A percentile compares a stretch with the other conserved stretches of the same genome.
Conservation (phyloP, 1,140 invertebrate species). For the Asobara japonica region DNA sequence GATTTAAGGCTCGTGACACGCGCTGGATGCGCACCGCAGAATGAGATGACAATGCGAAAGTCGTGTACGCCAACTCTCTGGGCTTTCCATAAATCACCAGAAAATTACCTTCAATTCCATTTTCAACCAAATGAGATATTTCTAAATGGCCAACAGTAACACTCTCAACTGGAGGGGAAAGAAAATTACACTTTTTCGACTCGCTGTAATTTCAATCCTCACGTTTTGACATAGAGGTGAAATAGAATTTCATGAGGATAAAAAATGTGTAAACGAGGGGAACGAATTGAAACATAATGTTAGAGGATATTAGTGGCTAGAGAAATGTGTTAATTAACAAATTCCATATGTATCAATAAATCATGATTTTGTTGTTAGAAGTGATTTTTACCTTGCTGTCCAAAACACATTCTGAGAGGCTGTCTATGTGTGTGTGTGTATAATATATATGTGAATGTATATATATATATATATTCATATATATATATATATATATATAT, state of each 20-base stretch:
- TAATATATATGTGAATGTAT: no score
- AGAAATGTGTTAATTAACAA: neutral
- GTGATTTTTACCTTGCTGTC: no score
- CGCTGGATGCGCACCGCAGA: slow-evolving; percentile 13
- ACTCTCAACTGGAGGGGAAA: neutral
- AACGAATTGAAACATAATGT: neutral
- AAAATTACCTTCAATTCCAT: slow-evolving; percentile 20
- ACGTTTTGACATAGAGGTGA: neutral
- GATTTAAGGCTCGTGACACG: slow-evolving; percentile 23
- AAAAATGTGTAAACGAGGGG: neutral
- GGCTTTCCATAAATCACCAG: slow-evolving; percentile 23
- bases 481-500: no score
- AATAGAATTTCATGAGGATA: neutral
- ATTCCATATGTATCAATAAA: no score
- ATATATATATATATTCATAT: no score
- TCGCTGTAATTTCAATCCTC: neutral
- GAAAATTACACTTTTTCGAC: neutral
- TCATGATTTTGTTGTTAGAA: no score
- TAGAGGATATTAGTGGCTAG: neutral
- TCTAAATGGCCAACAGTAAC: slow-evolving; percentile 4
- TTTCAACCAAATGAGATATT: slow-evolving; percentile 14
- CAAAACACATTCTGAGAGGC: no score
- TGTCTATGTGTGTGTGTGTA: no score
- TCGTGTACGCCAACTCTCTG: neutral
- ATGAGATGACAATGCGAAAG: slow-evolving; percentile 18